A percentile compares a stretch with the other conserved stretches of the same genome.
Evolutionary conservation across 2,888 invertebrate genomes (phyloP).

Genomic region (Hypomecis atomaria): DNA sequence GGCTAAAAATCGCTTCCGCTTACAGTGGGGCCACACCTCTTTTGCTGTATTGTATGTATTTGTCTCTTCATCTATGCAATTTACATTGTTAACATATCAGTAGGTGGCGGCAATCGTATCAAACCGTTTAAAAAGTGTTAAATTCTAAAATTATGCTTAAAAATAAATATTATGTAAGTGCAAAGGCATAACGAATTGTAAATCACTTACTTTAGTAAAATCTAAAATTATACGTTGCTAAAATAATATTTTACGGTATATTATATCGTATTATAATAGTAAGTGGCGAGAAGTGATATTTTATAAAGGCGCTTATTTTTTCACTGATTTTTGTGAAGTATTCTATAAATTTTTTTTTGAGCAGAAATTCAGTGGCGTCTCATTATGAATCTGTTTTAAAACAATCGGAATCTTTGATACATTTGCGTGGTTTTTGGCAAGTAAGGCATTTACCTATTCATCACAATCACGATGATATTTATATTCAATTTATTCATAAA

Average conservation of each 20-base stretch:
- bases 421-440: too few species aligned
- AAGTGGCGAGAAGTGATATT: neutral
- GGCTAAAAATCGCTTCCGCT: conserved; percentile 19
- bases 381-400: too few species aligned
- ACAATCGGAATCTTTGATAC: too few species aligned
- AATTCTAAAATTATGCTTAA: conserved; percentile 40
- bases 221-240: neutral
- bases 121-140: conserved; percentile 16
- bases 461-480: too few species aligned
- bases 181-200: conserved; percentile 48
- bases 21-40: conserved; percentile 23
- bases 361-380: too few species aligned
- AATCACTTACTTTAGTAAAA: neutral
- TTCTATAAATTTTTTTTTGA: too few species aligned
- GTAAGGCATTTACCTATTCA: too few species aligned
- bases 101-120: conserved; percentile 45
- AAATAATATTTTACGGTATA: neutral
- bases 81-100: conserved; percentile 48
- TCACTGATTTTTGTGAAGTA: too few species aligned
- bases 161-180: conserved; percentile 48
- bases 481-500: too few species aligned
- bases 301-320: too few species aligned
- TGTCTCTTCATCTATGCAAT: conserved; percentile 35
- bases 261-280: too few species aligned
- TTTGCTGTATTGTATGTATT: conserved; percentile 30